Conservation (phyloP, 2,888 invertebrate genomes). For the Strigamia transsilvanica region DNA sequence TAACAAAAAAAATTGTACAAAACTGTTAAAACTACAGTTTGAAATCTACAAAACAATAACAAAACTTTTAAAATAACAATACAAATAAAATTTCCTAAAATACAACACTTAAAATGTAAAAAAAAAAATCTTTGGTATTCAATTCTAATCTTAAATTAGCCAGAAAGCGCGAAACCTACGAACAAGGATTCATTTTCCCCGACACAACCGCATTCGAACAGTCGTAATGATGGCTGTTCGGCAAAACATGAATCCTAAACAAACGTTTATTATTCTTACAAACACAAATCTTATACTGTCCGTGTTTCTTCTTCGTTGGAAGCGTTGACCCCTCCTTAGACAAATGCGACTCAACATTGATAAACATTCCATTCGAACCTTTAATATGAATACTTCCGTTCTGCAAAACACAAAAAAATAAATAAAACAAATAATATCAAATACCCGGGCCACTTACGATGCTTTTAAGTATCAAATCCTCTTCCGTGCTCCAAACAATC, state of each 20-base stretch:
- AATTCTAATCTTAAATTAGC: background rate
- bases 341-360: conserved; percentile 59
- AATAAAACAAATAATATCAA: background rate
- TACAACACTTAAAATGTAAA: background rate
- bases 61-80: background rate
- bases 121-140: conserved; percentile 29
- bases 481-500: conserved; percentile 79
- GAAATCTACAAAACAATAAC: background rate
- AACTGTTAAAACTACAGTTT: background rate
- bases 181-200: conserved; percentile 54
- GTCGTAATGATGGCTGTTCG: conserved; percentile 50
- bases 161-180: background rate
- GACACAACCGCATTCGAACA: conserved; percentile 55
- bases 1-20: background rate
- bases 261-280: conserved; percentile 89
- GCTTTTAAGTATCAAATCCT: conserved; percentile 76
- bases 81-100: conserved; percentile 2
- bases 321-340: conserved; percentile 54
- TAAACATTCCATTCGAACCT: conserved; percentile 59
- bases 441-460: conserved; percentile 57
- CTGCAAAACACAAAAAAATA: conserved; percentile 57
- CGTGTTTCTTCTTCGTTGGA: conserved; percentile 56
- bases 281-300: conserved; percentile 86
- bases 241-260: conserved; percentile 71
- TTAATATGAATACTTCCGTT: conserved; percentile 60